phyloP scores from a whole-genome alignment of 2,888 invertebrate species.

The Molanna angustata region DNA sequence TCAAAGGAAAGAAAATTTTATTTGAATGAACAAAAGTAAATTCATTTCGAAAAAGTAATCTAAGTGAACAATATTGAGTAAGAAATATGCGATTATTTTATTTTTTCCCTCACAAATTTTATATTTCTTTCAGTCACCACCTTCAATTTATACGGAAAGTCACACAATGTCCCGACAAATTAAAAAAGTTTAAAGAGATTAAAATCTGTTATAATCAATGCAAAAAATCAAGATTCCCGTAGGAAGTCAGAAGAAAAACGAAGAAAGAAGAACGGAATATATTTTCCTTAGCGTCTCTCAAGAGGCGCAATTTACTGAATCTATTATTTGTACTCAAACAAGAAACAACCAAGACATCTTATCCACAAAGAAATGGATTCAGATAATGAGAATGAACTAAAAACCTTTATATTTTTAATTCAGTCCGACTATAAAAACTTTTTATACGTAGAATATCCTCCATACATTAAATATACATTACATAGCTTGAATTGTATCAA shows the following conservation, averaged over 20 bases:
- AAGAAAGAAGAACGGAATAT: slow-evolving; percentile 17
- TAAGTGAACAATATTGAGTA: not conserved
- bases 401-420: too few species aligned
- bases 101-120: not conserved
- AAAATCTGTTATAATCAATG: slow-evolving; percentile 26
- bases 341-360: slow-evolving; percentile 3
- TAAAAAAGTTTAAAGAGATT: slow-evolving; percentile 26
- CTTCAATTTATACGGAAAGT: slow-evolving; percentile 5
- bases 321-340: slow-evolving; percentile 9
- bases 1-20: not conserved
- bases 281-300: slow-evolving; percentile 21
- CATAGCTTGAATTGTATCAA: too few species aligned
- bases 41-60: not conserved
- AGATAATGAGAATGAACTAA: too few species aligned
- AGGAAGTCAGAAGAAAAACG: slow-evolving; percentile 3
- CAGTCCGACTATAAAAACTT: too few species aligned
- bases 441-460: too few species aligned
- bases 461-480: too few species aligned
- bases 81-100: not conserved
- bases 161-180: slow-evolving; percentile 17
- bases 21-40: not conserved
- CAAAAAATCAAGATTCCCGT: slow-evolving; percentile 21
- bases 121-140: not conserved
- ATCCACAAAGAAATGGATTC: slow-evolving; percentile 24
- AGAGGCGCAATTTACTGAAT: slow-evolving; percentile 28